phyloP scores from a whole-genome alignment of 2,888 invertebrate genomes.

The Bembecia ichneumoniformis region DNA sequence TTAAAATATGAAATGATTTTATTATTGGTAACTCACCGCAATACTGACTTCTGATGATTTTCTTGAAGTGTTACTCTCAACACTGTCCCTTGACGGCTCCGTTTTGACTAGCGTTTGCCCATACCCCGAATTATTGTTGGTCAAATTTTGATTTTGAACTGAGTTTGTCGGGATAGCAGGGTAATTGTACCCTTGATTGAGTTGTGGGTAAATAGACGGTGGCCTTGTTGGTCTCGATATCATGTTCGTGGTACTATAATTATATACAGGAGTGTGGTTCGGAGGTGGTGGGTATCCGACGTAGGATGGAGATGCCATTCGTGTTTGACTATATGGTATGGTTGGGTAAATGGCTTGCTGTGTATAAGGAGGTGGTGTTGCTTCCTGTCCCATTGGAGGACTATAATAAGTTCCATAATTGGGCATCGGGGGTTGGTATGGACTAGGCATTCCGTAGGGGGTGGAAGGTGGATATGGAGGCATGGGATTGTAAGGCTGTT shows the following conservation, averaged over 20 bases:
- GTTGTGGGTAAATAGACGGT: slow-evolving; percentile 39
- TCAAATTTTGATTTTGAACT: slow-evolving; percentile 14
- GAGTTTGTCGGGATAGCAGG: slow-evolving; percentile 22
- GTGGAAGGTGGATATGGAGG: slow-evolving; percentile 42
- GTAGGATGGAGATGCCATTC: slow-evolving; percentile 50
- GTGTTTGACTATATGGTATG: slow-evolving; percentile 50
- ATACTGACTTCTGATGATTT: slow-evolving; percentile 49
- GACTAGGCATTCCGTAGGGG: slow-evolving; percentile 51
- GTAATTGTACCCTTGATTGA: slow-evolving; percentile 30
- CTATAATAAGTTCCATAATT: slow-evolving; percentile 40
- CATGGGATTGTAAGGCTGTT: slow-evolving; percentile 32
- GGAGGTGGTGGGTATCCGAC: slow-evolving; percentile 30
- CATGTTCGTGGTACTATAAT: slow-evolving; percentile 57
- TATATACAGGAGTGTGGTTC: slow-evolving; percentile 29
- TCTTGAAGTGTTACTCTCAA: slow-evolving; percentile 35
- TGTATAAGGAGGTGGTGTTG: slow-evolving; percentile 25
- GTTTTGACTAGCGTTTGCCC: slow-evolving; percentile 22
- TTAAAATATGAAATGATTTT: no score
- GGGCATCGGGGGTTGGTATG: slow-evolving; percentile 23
- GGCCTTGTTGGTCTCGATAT: slow-evolving; percentile 49
- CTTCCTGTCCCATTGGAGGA: slow-evolving; percentile 21
- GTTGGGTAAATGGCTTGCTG: slow-evolving; percentile 35
- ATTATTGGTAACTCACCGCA: slow-evolving; percentile 23
- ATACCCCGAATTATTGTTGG: slow-evolving; percentile 21
- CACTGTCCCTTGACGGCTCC: slow-evolving; percentile 35